phyloP scores from a whole-genome alignment of 2,888 invertebrate genomes.

The Yponomeuta cagnagella region DNA sequence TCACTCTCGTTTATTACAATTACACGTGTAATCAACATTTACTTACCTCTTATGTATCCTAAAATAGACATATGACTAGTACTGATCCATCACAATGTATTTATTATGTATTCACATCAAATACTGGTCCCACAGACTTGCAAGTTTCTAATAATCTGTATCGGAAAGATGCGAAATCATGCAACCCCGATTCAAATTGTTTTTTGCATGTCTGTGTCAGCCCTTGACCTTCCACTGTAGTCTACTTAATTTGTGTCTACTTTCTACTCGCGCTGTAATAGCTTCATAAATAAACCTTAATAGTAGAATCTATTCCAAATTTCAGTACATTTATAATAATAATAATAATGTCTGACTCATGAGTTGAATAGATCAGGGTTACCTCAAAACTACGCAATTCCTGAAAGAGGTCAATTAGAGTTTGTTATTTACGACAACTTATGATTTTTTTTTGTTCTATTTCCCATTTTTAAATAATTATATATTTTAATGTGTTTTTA shows the following conservation, averaged over 20 bases:
- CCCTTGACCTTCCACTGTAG: background rate
- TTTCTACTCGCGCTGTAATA: too few species aligned
- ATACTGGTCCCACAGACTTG: background rate
- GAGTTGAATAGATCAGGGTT: too few species aligned
- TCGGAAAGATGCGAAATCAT: background rate
- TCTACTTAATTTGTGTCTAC: background rate
- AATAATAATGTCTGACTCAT: too few species aligned
- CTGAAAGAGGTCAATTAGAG: too few species aligned
- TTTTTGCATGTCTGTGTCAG: background rate
- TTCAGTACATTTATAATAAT: too few species aligned
- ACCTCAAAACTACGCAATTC: too few species aligned
- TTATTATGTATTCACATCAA: background rate
- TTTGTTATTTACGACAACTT: too few species aligned
- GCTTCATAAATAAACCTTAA: too few species aligned
- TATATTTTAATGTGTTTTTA: too few species aligned
- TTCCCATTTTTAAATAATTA: too few species aligned
- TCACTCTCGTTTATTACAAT: background rate
- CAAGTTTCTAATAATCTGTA: background rate
- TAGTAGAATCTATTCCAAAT: too few species aligned
- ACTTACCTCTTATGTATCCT: background rate
- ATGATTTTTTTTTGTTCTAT: too few species aligned
- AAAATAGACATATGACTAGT: background rate
- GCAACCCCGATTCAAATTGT: background rate
- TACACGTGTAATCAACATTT: background rate
- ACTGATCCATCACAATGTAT: background rate